Percentiles rank a stretch among this genome's conserved stretches.
Conservation (phyloP, 2,888 invertebrate genomes). For the Magallana nippona region DNA sequence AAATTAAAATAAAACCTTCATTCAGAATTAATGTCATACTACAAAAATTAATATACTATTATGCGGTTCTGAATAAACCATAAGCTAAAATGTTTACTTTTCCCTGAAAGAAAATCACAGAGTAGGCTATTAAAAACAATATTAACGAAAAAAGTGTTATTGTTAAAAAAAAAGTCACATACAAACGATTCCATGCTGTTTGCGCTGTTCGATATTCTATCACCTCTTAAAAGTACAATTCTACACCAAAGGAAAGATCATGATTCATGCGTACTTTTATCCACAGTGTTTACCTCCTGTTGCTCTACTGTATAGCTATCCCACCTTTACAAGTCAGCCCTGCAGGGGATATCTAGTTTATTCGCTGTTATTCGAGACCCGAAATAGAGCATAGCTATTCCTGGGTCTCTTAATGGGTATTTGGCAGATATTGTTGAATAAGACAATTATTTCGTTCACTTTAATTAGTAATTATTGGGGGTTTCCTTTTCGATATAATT, state of each 20-base stretch:
- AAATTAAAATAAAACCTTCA: too few relatives aligned
- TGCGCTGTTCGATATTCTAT: neutral
- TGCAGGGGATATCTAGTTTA: neutral
- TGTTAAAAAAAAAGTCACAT: too few relatives aligned
- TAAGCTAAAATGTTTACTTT: too few relatives aligned
- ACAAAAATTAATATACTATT: too few relatives aligned
- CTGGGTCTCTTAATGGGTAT: constrained; percentile 10
- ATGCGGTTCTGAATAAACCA: too few relatives aligned
- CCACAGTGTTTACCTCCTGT: neutral
- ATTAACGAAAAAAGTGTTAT: too few relatives aligned
- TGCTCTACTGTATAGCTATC: neutral
- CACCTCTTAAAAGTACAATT: neutral
- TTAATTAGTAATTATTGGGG: neutral
- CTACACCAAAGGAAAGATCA: neutral
- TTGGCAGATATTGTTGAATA: neutral
- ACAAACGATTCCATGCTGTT: neutral
- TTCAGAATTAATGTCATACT: too few relatives aligned
- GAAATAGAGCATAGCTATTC: neutral
- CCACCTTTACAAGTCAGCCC: neutral
- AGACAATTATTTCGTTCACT: neutral
- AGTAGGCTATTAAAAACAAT: too few relatives aligned
- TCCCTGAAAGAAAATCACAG: too few relatives aligned
- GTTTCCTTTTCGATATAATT: neutral
- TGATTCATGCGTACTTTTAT: constrained; percentile 26
- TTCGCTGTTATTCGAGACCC: neutral